Base-by-base conservation (phyloP, 2,113 vertebrate species). In the Semnopithecus entellus region DNA sequence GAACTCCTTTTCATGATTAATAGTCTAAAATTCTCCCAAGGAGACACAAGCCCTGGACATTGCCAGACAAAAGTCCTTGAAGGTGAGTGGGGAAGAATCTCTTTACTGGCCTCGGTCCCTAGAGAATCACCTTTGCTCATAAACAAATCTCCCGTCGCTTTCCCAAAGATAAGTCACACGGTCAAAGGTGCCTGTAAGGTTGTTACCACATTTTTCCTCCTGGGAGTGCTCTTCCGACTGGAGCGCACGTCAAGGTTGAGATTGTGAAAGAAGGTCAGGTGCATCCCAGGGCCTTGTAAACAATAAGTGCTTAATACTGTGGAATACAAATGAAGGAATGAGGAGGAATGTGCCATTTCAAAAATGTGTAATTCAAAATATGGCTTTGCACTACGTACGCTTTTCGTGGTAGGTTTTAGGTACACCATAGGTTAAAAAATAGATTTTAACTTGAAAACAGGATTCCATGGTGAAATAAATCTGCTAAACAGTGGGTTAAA, bases 401-500 rank as follows among this genome's bases (percentile, higher is more conserved):
- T 88, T 38, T 52, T 50, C 23, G 1, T 2, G 35, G 7, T 14
- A 50, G 68, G 7, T 25, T 32, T 94, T 84, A 70, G 38, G 14
- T 23, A 57, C 2, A 23, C 17, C 13, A 22, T 57, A 48, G 30
- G 75, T 17, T 23, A 78, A 94, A 64, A 30, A 61, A 40, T 8
- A 85, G 40, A 4, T 68, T 92, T 90, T 80, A 86, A 89, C 52
- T 70, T 66, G 38, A 87, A 93, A 92, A 79, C 52, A 91, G 50
- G 16, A 76, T 85, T 75, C 35, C 35, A 35, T 18, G 18, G 52
- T 78, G 38, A 94, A 75, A 79, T 38, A 61, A 70, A 83, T 68
- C 83, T 50, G 88, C 43, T 78, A 75, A 83, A 1, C 9, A 10
- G 30, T 73, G 25, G 52, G 18, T 72, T 79, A 91, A 78, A 76